A percentile compares a stretch with the other conserved stretches of the same genome.
Conservation (phyloP, 2,113 vertebrate species). For the Kryptolebias marmoratus region DNA sequence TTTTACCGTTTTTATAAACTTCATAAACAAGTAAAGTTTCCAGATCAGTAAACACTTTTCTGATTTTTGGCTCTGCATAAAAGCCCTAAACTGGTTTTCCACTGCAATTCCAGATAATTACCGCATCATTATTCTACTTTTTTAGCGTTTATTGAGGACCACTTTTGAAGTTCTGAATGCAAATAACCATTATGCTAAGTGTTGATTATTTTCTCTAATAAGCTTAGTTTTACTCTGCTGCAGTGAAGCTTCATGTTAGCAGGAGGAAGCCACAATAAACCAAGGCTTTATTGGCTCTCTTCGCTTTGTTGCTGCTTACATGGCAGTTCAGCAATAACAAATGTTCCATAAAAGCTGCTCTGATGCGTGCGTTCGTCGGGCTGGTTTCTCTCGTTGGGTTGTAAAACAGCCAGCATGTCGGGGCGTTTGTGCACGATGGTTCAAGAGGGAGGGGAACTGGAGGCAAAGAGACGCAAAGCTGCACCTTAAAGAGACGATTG, state of each 20-base stretch:
- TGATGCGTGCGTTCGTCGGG: constrained; percentile 36
- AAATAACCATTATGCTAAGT: constrained; percentile 30
- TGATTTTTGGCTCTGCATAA: constrained; percentile 25
- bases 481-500: constrained; percentile 20
- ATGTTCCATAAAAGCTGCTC: constrained; percentile 55
- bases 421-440: neutral
- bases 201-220: constrained; percentile 59
- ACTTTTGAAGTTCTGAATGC: constrained; percentile 35
- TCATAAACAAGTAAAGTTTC: constrained; percentile 29
- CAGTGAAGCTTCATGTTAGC: constrained; percentile 37
- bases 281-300: constrained; percentile 57
- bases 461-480: constrained; percentile 20
- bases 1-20: neutral
- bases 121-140: constrained; percentile 35
- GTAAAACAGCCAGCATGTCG: constrained; percentile 31
- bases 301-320: constrained; percentile 60
- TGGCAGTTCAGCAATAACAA: constrained; percentile 52
- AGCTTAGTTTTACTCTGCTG: constrained; percentile 29
- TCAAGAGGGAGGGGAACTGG: constrained; percentile 11
- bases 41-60: constrained; percentile 44
- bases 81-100: constrained; percentile 15
- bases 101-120: constrained; percentile 33
- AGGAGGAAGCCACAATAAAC: constrained; percentile 43
- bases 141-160: constrained; percentile 36
- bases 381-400: constrained; percentile 29